These are phyloP conservation scores for Pogoniulus pusillus DNA, from an alignment of 2,797 vertebrate species.

Conservation along the genomic window DNA sequence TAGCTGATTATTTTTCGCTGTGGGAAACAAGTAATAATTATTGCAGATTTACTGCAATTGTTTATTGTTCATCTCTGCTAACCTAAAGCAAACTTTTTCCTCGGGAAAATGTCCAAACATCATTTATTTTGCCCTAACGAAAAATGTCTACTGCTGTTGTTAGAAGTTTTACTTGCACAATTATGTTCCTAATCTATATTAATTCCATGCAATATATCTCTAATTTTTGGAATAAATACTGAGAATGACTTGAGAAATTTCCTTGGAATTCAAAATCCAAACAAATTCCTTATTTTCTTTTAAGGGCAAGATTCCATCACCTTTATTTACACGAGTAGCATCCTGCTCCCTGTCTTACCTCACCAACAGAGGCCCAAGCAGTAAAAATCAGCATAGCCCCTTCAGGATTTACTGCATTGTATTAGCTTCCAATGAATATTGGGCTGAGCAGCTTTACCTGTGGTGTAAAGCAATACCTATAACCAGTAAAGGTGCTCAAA, in stretches of 20 bases:
- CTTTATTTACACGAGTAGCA: conserved; percentile 57
- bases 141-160: conserved; percentile 48
- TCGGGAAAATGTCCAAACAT: conserved; percentile 29
- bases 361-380: conserved; percentile 21
- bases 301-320: conserved; percentile 39
- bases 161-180: conserved; percentile 62
- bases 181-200: conserved; percentile 68
- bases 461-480: conserved; percentile 21
- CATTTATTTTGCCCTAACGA: conserved; percentile 23
- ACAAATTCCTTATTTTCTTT: neutral
- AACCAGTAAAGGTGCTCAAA: conserved; percentile 50
- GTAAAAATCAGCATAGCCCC: conserved; percentile 27
- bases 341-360: neutral
- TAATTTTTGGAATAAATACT: conserved; percentile 62
- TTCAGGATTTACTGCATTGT: conserved; percentile 13
- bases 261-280: conserved; percentile 52
- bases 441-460: conserved; percentile 27
- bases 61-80: conserved; percentile 36
- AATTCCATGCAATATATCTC: conserved; percentile 72
- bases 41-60: conserved; percentile 17
- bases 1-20: conserved; percentile 13
- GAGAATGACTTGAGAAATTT: conserved; percentile 57
- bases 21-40: conserved; percentile 34
- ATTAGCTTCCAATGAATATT: conserved; percentile 15
- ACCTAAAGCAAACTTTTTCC: conserved; percentile 21